These are phyloP conservation scores for Acromyrmex echinatior DNA, from an alignment of 1,140 invertebrate species.

Conservation along the genomic window DNA sequence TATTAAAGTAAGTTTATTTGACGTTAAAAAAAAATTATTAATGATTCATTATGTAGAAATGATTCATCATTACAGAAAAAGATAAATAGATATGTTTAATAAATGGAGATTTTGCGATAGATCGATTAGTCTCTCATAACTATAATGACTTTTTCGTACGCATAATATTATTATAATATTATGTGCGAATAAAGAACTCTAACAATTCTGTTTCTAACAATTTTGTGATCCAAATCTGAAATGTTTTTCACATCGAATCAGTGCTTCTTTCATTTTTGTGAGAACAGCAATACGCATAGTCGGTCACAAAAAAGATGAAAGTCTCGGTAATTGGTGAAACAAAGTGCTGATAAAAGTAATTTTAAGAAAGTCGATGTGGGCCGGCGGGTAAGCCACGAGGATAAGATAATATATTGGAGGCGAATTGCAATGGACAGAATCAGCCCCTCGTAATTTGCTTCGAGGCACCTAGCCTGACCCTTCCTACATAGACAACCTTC, in stretches of 20 bases:
- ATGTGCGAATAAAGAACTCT: neutral
- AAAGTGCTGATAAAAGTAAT: slow-evolving; percentile 70
- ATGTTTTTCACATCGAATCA: slow-evolving; percentile 20
- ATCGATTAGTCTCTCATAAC: neutral
- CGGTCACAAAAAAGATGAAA: slow-evolving; percentile 50
- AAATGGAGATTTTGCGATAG: neutral
- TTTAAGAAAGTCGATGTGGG: slow-evolving; percentile 42
- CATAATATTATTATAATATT: neutral
- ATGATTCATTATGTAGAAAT: neutral
- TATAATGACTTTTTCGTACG: neutral
- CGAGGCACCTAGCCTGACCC: slow-evolving; percentile 60
- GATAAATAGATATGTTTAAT: neutral
- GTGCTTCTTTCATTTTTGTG: neutral
- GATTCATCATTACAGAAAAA: neutral
- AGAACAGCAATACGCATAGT: slow-evolving; percentile 9
- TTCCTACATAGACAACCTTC: slow-evolving; percentile 55
- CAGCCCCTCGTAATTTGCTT: slow-evolving; percentile 74
- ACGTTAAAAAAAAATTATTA: neutral
- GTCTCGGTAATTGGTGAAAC: slow-evolving; percentile 66
- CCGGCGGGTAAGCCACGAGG: slow-evolving; percentile 32
- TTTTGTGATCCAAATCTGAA: neutral
- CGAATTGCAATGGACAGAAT: slow-evolving; percentile 76
- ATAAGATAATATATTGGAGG: slow-evolving; percentile 73
- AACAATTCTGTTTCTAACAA: neutral
- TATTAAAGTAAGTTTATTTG: neutral